Evolutionary conservation across 92 coral and sea anemone genomes (phyloP).

Genomic region (Zoanthus solanderi): DNA sequence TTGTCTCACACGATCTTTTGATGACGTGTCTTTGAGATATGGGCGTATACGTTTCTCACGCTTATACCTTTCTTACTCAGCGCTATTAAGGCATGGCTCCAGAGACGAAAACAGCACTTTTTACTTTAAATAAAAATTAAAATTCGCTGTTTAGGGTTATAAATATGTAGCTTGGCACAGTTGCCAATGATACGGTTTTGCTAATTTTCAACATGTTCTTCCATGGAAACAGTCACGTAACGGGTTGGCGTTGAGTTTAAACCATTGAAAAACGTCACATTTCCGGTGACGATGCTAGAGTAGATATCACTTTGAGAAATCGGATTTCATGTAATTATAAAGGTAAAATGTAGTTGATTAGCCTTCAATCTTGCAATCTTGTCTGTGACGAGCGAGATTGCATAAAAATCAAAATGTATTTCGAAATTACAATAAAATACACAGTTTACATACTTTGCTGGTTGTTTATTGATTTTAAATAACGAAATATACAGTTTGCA

Average conservation of each 20-base stretch:
- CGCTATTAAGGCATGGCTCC: constrained; percentile 35
- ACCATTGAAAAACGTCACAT: constrained; percentile 4
- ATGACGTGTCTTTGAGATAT: too few species aligned
- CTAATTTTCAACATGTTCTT: neutral
- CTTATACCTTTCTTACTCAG: neutral
- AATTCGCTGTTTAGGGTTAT: neutral
- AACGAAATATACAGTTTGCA: constrained; percentile 21
- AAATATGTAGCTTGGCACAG: neutral
- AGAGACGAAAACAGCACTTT: neutral
- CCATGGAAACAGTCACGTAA: constrained; percentile 43
- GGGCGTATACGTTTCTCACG: too few species aligned
- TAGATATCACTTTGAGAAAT: neutral
- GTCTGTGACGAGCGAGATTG: neutral
- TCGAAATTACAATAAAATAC: constrained; percentile 25
- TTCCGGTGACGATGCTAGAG: constrained; percentile 10
- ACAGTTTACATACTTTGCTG: constrained; percentile 1
- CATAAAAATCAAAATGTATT: neutral
- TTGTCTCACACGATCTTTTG: too few species aligned
- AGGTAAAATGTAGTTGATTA: neutral
- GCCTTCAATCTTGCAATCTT: constrained; percentile 32
- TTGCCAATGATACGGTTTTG: neutral
- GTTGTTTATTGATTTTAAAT: constrained; percentile 15
- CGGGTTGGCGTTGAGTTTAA: neutral
- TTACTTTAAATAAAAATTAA: neutral
- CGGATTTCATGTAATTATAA: neutral